These are phyloP conservation scores for Zaprionus lachaisei DNA, from an alignment of 1,140 invertebrate genomes.

Conservation along the genomic window DNA sequence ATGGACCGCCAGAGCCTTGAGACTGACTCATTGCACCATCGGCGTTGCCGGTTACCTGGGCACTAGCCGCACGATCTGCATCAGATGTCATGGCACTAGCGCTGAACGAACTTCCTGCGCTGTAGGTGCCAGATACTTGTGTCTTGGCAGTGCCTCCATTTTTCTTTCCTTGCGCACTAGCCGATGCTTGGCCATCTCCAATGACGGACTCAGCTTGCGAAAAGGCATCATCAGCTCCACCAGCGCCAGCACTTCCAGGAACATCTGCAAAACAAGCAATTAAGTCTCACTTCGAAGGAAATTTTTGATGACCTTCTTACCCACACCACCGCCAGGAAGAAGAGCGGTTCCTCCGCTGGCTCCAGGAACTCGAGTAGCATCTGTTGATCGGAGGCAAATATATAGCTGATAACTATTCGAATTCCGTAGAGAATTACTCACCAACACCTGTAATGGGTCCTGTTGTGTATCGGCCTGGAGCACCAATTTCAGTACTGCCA, in stretches of 20 bases:
- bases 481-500: constrained; percentile 21
- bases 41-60: constrained; percentile 89
- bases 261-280: constrained; percentile 6
- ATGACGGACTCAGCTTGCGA: constrained; percentile 90
- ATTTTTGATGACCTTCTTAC: constrained; percentile 26
- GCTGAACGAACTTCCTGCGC: constrained; percentile 90
- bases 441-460: constrained; percentile 27
- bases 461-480: constrained; percentile 49
- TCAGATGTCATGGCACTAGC: constrained; percentile 93
- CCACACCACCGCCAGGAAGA: constrained; percentile 30
- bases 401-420: background rate
- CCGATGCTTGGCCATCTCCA: constrained; percentile 90
- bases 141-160: constrained; percentile 90
- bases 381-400: background rate
- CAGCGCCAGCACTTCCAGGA: constrained; percentile 82
- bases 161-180: constrained; percentile 90
- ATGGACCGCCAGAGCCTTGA: constrained; percentile 89
- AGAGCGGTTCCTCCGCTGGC: constrained; percentile 13
- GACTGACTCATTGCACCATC: constrained; percentile 90
- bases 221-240: constrained; percentile 86
- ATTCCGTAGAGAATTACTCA: constrained; percentile 23
- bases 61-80: constrained; percentile 89
- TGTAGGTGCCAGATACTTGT: constrained; percentile 91
- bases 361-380: constrained; percentile 6
- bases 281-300: background rate